Evolutionary conservation across 2,888 invertebrate genomes (phyloP), one percentile per base, ranked within the genome.

Genomic region (Philereme transversata): DNA sequence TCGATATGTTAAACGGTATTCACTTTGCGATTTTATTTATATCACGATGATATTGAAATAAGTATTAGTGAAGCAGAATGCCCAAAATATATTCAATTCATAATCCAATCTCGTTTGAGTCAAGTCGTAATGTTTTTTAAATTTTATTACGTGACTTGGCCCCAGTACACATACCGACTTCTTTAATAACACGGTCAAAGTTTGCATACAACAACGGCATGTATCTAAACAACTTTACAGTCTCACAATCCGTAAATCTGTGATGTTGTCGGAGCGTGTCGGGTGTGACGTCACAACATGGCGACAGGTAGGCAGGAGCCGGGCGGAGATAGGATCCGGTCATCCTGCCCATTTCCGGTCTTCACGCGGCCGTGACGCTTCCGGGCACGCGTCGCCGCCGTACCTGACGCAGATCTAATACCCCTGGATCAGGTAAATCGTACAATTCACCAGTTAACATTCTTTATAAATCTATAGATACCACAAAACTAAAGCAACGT

Each of bases 341-440:
- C 92, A 92, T 91, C 91, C 91, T 92, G 91, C 83, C 91, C 92
- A 92, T 92, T 91, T 91, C 92, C 92, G 91, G 92, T 91, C 91
- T 92, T 92, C 92, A 92, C 90, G 90, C 90, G 90, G 89, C 89
- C 90, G 89, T 92, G 91, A 90, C 90, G 91, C 91, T 89, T 91
- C 92, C 92, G 91, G 90, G 79, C 89, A 86, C 87, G 88, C 90
- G 90, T 88, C 90, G 88, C 83, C 84, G 84, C 81, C 84, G 87
- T 77, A 80, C 81, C 77, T 72, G 70, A 67, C 82, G 65, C 61
- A 68, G 83, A 82, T 79, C 73, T 81, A 81, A 60, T 57, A 67
- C 64, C 34, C 69, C 88, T 88, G 73, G 88, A 90, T 80, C 75
- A 50, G 79, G 76, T 69, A 69, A 61, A 33, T 56, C 60, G n/a